These are phyloP conservation scores for Oedothorax gibbosus DNA, from an alignment of 1,140 invertebrate species.

Conservation along the genomic window DNA sequence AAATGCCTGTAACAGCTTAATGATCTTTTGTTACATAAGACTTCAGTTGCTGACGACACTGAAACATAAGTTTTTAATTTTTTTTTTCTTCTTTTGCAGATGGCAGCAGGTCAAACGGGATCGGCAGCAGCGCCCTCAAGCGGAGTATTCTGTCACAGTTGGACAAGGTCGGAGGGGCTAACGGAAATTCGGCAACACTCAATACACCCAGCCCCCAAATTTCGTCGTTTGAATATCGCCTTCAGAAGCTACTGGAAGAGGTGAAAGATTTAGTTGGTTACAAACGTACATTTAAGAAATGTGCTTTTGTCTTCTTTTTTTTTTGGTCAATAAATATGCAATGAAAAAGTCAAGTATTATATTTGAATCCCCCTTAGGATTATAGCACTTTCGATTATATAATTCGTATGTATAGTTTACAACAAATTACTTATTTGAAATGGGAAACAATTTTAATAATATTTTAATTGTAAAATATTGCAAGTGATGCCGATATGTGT, in stretches of 20 bases:
- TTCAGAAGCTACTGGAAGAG: slow-evolving; percentile 50
- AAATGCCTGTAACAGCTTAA: slow-evolving; percentile 33
- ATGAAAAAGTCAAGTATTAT: background rate
- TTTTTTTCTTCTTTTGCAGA: slow-evolving; percentile 46
- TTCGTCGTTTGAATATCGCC: slow-evolving; percentile 39
- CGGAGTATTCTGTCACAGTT: slow-evolving; percentile 59
- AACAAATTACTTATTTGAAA: background rate
- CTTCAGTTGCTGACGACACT: slow-evolving; percentile 20
- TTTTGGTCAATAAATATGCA: background rate
- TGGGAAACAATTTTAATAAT: background rate
- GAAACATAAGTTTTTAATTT: background rate
- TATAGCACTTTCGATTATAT: too few relatives aligned
- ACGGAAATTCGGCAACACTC: background rate
- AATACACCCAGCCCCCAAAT: slow-evolving; percentile 1
- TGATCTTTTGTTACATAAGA: slow-evolving; percentile 1
- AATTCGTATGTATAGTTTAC: too few relatives aligned
- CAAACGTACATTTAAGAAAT: background rate
- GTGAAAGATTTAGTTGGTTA: slow-evolving; percentile 27
- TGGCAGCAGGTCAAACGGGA: slow-evolving; percentile 56
- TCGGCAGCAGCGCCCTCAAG: slow-evolving; percentile 59
- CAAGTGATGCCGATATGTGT: too few relatives aligned
- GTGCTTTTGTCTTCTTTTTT: background rate
- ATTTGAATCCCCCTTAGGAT: background rate
- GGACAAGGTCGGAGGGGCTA: slow-evolving; percentile 11
- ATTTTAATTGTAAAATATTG: too few relatives aligned